Evolutionary conservation across 2,113 vertebrate species (phyloP), one percentile per base, ranked within the genome.

Genomic region (Ciconia maguari): DNA sequence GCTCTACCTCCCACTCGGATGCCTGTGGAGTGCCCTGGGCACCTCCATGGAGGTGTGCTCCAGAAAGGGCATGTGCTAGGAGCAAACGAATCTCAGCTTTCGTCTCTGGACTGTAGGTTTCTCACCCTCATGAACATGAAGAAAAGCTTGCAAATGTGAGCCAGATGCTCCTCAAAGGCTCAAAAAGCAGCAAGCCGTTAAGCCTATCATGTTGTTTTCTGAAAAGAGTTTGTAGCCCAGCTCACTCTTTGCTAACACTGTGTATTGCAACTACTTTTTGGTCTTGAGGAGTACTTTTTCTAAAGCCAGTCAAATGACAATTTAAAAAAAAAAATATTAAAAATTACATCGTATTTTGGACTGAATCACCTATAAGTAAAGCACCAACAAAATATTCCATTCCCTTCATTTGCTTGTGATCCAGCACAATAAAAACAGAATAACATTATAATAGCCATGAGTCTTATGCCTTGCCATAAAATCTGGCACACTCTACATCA

Each of bases 401-500:
- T 15, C 36, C 65, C 36, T 94, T 65, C 54, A 69, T 91, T 91
- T 87, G 21, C 65, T 87, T 85, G 55, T 85, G 52, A 92, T 87
- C 66, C 77, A 94, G 52, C 25, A 87, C 74, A 94, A 87, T 93
- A 91, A 93, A 94, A 88, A 76, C n/a, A 90, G 52, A 95, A 68
- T 70, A 95, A 62, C 51, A 32, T 75, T 92, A 32, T 62, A 95
- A 92, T 32, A 92, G 46, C 34, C 38, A 77, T 74, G 78, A 93
- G 66, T 90, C 93, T 87, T 83, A 71, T 27, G 58, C 54, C 66
- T 93, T 92, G 82, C 85, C 82, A 90, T 86, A 88, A 92, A 94
- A 83, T 90, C 88, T 95, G 72, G 90, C 82, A 93, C 82, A 78
- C 29, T 51, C 64, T 90, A 58, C 69, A 77, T 93, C 41, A 90